These are phyloP conservation scores for Isichthys henryi DNA, from an alignment of 2,113 vertebrate species.

Conservation along the genomic window DNA sequence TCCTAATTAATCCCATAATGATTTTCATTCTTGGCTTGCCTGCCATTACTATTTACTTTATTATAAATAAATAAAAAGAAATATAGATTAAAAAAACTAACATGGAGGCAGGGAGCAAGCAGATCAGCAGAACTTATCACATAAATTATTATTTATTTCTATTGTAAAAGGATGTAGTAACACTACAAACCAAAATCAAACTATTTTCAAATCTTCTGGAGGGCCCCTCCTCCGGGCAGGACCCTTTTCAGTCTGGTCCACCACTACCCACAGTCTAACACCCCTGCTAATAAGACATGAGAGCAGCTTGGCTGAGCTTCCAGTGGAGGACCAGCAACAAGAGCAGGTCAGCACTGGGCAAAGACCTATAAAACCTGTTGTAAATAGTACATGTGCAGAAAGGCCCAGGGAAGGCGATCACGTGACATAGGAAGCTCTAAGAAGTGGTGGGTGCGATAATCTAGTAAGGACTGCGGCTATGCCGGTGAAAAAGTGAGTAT, in stretches of 20 bases:
- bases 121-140: background rate
- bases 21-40: conserved; percentile 42
- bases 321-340: background rate
- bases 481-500: background rate
- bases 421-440: background rate
- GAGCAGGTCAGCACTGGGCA: background rate
- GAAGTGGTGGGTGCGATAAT: background rate
- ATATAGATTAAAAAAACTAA: conserved; percentile 47
- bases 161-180: background rate
- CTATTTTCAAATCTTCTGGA: background rate
- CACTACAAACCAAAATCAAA: background rate
- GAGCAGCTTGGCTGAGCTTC: background rate
- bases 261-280: background rate
- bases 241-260: background rate
- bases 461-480: background rate
- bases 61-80: conserved; percentile 58
- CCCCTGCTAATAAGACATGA: background rate
- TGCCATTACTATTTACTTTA: conserved; percentile 44
- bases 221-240: background rate
- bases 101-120: too few relatives aligned
- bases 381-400: background rate
- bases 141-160: background rate
- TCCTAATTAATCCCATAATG: conserved; percentile 56
- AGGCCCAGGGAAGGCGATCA: background rate
- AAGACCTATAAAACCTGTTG: background rate